A percentile compares a stretch with the other conserved stretches of the same genome.
These are phyloP conservation scores for Melinaea marsaeus DNA, from an alignment of 2,888 invertebrate species.

Conservation along the genomic window DNA sequence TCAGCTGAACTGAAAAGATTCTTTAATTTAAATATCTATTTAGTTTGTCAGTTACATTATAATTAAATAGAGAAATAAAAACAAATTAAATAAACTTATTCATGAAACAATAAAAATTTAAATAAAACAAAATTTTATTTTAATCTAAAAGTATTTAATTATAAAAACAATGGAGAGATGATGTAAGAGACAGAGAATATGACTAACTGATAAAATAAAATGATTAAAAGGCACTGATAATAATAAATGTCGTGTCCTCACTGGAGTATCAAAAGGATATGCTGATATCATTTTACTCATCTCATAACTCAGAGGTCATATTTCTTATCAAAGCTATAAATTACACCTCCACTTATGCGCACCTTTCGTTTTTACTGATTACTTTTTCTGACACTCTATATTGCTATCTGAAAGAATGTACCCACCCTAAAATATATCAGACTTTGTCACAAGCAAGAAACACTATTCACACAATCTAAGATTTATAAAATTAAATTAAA, in stretches of 20 bases:
- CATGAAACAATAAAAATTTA: too few species aligned
- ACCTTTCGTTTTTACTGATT: neutral
- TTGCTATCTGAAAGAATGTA: neutral
- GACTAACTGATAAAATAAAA: neutral
- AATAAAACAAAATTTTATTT: too few species aligned
- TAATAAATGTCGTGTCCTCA: neutral
- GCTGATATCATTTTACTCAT: neutral
- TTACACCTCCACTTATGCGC: slow-evolving; percentile 11
- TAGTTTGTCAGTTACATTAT: too few species aligned
- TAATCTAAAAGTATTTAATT: too few species aligned
- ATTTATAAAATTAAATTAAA: too few species aligned
- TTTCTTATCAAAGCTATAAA: slow-evolving; percentile 17
- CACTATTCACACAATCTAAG: too few species aligned
- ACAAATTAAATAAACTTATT: too few species aligned
- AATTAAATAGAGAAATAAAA: too few species aligned
- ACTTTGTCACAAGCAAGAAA: too few species aligned
- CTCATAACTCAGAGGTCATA: slow-evolving; percentile 8
- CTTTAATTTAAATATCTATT: too few species aligned
- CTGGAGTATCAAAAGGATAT: neutral
- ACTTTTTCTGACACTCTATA: neutral
- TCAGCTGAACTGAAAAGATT: too few species aligned
- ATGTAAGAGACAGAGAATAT: neutral
- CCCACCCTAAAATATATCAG: too few species aligned
- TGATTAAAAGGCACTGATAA: neutral
- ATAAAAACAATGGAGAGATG: neutral